Conservation (phyloP, 2,797 vertebrate species). For the Anableps anableps region DNA sequence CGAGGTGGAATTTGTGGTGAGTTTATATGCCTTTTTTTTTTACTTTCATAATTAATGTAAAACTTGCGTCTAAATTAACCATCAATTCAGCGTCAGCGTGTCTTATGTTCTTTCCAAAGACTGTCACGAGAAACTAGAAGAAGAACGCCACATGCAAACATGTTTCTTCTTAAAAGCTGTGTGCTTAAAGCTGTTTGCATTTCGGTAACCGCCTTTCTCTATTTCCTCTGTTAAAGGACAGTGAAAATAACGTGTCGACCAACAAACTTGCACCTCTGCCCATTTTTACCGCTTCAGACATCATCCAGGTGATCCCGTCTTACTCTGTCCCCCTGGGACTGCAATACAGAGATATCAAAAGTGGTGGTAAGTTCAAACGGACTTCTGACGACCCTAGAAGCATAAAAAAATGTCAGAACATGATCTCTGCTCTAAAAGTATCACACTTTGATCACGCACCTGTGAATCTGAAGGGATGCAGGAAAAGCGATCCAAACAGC, state of each 20-base stretch:
- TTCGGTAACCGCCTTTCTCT: neutral
- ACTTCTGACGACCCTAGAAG: too few relatives aligned
- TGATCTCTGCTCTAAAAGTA: neutral
- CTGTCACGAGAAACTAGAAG: neutral
- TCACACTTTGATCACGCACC: neutral
- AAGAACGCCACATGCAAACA: neutral
- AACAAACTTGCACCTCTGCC: slow-evolving; percentile 68
- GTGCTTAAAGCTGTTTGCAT: neutral
- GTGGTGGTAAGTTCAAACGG: slow-evolving; percentile 49
- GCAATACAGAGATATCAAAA: slow-evolving; percentile 55
- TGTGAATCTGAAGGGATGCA: neutral
- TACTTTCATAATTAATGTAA: neutral
- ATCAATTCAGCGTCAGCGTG: too few relatives aligned
- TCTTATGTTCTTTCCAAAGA: neutral
- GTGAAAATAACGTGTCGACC: slow-evolving; percentile 46
- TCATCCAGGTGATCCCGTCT: slow-evolving; percentile 76
- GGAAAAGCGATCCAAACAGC: neutral
- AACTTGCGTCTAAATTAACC: too few relatives aligned
- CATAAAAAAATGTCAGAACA: neutral
- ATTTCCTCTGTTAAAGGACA: slow-evolving; percentile 57
- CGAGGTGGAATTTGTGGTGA: slow-evolving; percentile 81
- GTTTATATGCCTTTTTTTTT: slow-evolving; percentile 12
- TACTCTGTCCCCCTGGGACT: slow-evolving; percentile 44
- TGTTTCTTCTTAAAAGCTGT: slow-evolving; percentile 2
- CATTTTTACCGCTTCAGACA: slow-evolving; percentile 79